Base-by-base conservation (phyloP, 2,888 invertebrate genomes). In the Phyto melanocephala region DNA sequence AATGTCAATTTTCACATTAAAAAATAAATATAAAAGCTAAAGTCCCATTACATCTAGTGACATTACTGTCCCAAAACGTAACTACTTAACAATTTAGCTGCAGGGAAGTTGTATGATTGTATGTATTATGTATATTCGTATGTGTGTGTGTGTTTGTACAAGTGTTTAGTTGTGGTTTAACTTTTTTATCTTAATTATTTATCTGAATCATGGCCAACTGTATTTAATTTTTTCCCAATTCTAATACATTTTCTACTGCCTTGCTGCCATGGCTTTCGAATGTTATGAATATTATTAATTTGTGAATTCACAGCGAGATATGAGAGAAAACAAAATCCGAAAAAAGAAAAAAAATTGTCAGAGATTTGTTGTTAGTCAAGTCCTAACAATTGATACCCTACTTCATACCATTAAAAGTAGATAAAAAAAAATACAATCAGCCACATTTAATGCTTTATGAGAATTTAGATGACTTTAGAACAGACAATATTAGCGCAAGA, bases 181-280 rank as follows among this genome's bases (percentile, higher is more conserved):
- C 17, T 58, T 40, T n/a, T 72, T 71, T 58, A 79, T 79, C 72
- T 72, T 20, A 80, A 54, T 80, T 74, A 20, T 62, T 24, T 67
- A 67, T 67, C 67, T 62, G 67, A 67, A 52, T 74, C 60, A 60
- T 52, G 35, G 58, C 52, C 24, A 74, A 62, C 76, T 40, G n/a
- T n/a, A n/a, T n/a, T n/a, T 5, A 10, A 11, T 10, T 37, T 40
- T 76, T 68, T 52, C 10, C 42, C 45, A 17, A 22, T 62, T 70
- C 35, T 75, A 28, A 5, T 28, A 54, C 13, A 15, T 54, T 62
- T 54, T 42, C 24, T 52, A 45, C 24, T 22, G 52, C 17, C 45
- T 45, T 47, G 45, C 17, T 60, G 65, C n/a, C 42, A 8, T 63
- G 42, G 15, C 45, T 63, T 45, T 17, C 6, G 2, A 20, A 37